Evolutionary conservation across 2,797 vertebrate species (phyloP), one percentile per base, ranked within the genome.

Genomic region (Esox masquinongy): DNA sequence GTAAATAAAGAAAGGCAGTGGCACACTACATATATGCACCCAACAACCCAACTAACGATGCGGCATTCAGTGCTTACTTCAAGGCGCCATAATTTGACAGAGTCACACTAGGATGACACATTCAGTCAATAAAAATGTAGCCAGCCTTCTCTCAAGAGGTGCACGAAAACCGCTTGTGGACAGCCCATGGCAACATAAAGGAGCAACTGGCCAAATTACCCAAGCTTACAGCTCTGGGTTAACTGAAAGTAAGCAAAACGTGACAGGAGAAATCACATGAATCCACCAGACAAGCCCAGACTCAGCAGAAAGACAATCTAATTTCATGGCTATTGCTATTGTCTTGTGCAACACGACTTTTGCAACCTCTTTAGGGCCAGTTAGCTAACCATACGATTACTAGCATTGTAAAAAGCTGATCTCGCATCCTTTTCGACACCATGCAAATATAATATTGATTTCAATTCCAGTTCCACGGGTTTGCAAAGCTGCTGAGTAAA

Each of bases 401-500:
- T 22, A 15, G 7, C 5, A 4, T 12, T 56, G 22, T 0, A 77
- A 66, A 76, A 29, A 70, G 86, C 87, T 86, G 87, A 88, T 17
- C 19, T 66, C 70, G 83, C 82, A 79, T 6, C 9, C 29, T 15
- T 36, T 73, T 51, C 67, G n/a, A 26, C 0, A 15, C 5, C 22
- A 4, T 31, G 5, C 5, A 31, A 31, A 17, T 29, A 66, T 26
- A 29, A 66, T 66, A 2, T 17, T n/a, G 56, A 61, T 22, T 12
- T 61, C 9, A n/a, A 22, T 59, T 59, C 2, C 11, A 26, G 22
- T 61, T 61, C 9, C 24, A 24, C 24, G 56, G 36, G 11, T 61
- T 26, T 26, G 56, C n/a, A 12, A 22, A 24, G 5, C 22, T 61
- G 22, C 56, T 14, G 56, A 1, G 9, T 22, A 14, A 26, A 24